Percentiles rank a stretch among this genome's conserved stretches.
These are phyloP conservation scores for Hipposideros larvatus DNA, from an alignment of 2,797 vertebrate genomes.

Conservation along the genomic window DNA sequence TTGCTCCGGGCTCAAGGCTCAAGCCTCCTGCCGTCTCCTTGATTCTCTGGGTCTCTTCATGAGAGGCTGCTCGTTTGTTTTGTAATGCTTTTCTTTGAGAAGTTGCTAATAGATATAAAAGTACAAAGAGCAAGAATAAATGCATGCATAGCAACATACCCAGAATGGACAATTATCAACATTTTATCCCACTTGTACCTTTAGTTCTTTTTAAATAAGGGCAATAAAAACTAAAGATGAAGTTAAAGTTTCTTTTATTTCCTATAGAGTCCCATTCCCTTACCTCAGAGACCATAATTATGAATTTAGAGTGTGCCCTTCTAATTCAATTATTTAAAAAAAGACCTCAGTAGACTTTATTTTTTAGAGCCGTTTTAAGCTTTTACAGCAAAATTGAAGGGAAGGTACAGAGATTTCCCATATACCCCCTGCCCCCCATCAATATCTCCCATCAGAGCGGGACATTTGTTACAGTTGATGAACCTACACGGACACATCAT, in stretches of 20 bases:
- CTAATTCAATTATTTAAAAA: neutral
- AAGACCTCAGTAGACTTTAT: neutral
- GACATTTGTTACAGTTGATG: rapidly evolving
- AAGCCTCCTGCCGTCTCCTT: neutral
- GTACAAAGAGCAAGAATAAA: neutral
- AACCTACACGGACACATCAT: rapidly evolving
- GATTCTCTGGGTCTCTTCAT: neutral
- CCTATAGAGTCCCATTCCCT: neutral
- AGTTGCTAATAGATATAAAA: neutral
- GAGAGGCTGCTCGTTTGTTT: neutral
- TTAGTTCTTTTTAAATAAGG: neutral
- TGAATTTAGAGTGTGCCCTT: neutral
- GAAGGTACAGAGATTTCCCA: neutral
- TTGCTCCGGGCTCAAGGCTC: neutral
- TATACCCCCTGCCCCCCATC: neutral
- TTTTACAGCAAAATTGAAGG: neutral
- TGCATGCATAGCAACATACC: neutral
- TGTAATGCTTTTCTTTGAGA: neutral
- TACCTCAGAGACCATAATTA: neutral
- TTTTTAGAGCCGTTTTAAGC: neutral
- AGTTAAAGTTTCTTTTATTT: neutral
- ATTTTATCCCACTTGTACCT: neutral
- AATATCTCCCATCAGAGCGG: neutral
- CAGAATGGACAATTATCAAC: neutral
- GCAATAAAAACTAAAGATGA: neutral